These are phyloP conservation scores for Platyrinchus mystaceus DNA, from an alignment of 2,797 vertebrate genomes.

Conservation along the genomic window DNA sequence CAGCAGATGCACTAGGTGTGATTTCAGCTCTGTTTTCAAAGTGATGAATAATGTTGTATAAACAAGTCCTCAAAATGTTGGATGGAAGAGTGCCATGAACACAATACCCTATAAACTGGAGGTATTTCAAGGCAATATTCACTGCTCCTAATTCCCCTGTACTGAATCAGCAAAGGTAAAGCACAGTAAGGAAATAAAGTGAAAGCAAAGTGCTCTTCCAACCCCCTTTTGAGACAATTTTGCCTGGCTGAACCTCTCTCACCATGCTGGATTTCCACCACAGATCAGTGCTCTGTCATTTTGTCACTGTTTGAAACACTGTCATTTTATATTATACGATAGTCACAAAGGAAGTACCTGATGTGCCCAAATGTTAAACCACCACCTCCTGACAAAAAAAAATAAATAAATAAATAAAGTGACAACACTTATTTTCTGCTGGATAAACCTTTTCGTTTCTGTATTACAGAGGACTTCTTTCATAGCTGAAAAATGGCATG, in stretches of 20 bases:
- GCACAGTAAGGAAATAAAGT: not conserved
- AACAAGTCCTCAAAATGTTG: not conserved
- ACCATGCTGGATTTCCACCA: not conserved
- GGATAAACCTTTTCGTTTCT: not conserved
- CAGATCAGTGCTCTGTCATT: not conserved
- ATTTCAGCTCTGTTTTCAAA: not conserved
- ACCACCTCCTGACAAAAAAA: not conserved
- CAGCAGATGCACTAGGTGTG: not conserved
- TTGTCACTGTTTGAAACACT: constrained; percentile 29
- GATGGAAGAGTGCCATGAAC: not conserved
- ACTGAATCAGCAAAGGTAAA: not conserved
- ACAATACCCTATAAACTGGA: not conserved
- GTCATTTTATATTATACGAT: constrained; percentile 2
- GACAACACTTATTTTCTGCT: not conserved
- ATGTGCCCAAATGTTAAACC: constrained; percentile 51
- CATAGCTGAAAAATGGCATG: not conserved
- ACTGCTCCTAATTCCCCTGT: not conserved
- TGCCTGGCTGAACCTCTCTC: not conserved
- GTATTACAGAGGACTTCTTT: not conserved
- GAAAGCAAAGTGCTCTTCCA: not conserved
- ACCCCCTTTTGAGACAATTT: not conserved
- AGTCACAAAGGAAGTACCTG: not conserved
- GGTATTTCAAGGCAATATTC: not conserved
- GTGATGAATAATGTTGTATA: not conserved
- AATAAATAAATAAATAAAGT: not conserved